Evolutionary conservation across 2,113 vertebrate species (phyloP).

Genomic region (Ctenomys sociabilis): DNA sequence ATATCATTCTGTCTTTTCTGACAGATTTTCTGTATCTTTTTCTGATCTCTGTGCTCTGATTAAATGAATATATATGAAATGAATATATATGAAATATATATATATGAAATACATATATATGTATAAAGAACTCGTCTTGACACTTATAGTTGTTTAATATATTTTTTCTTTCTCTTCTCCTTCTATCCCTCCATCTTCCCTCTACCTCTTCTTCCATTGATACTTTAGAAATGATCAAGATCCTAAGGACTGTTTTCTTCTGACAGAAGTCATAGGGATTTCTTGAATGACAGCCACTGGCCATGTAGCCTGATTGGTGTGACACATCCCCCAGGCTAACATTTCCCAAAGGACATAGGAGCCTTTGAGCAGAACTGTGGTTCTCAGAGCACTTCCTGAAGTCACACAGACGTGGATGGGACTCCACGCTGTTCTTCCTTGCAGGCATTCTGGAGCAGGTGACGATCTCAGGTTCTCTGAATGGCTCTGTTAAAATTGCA

Average conservation of each 20-base stretch:
- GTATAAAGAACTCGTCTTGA: neutral
- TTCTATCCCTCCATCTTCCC: neutral
- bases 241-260: neutral
- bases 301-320: neutral
- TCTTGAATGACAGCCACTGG: neutral
- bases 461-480: neutral
- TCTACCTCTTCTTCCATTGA: neutral
- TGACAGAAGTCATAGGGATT: neutral
- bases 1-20: constrained; percentile 20
- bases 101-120: neutral
- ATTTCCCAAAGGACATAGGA: neutral
- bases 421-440: neutral
- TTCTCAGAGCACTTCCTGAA: neutral
- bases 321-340: neutral
- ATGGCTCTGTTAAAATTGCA: neutral
- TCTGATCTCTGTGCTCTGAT: neutral
- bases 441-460: neutral
- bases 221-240: neutral
- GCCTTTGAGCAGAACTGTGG: neutral
- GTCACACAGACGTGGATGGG: neutral
- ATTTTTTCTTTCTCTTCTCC: neutral
- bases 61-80: neutral
- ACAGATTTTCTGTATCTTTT: neutral
- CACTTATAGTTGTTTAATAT: constrained; percentile 11
- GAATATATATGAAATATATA: neutral